Percentiles rank a stretch among this genome's conserved stretches.
Evolutionary conservation across 1,140 invertebrate genomes (phyloP).

Genomic region (Cataglyphis hispanica): DNA sequence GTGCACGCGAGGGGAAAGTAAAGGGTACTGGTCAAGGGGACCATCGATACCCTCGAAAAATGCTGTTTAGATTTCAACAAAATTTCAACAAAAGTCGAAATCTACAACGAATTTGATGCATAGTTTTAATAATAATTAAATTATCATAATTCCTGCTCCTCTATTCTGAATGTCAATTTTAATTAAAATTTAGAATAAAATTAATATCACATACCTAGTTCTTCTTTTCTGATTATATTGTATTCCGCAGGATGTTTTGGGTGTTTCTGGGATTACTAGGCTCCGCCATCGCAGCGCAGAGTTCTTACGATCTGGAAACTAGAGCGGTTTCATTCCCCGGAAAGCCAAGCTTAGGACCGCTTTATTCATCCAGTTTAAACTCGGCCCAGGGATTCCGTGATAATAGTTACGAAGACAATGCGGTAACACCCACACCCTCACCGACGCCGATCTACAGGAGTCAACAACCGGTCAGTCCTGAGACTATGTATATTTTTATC

Average conservation of each 20-base stretch:
- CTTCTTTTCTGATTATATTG: background rate
- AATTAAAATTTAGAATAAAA: too few species aligned
- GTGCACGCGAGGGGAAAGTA: constrained; percentile 49
- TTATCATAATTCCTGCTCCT: too few species aligned
- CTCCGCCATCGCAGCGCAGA: constrained; percentile 78
- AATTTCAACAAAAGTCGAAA: constrained; percentile 33
- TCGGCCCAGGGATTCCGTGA: constrained; percentile 82
- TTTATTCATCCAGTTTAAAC: constrained; percentile 79
- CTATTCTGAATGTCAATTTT: background rate
- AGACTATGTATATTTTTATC: background rate
- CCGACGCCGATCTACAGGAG: constrained; percentile 82
- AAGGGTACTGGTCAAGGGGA: too few species aligned
- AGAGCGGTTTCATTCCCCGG: constrained; percentile 81
- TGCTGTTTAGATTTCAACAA: background rate
- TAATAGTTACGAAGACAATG: constrained; percentile 85
- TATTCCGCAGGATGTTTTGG: constrained; percentile 81
- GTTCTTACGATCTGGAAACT: constrained; percentile 81
- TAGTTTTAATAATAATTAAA: too few species aligned
- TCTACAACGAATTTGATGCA: too few species aligned
- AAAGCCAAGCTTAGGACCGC: constrained; percentile 80
- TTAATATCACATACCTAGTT: too few species aligned
- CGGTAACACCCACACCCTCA: constrained; percentile 84
- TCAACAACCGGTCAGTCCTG: constrained; percentile 70
- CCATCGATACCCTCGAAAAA: constrained; percentile 40
- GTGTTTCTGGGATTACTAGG: constrained; percentile 80